Evolutionary conservation across 2,888 invertebrate species (phyloP).

Genomic region (Aradus depressus): DNA sequence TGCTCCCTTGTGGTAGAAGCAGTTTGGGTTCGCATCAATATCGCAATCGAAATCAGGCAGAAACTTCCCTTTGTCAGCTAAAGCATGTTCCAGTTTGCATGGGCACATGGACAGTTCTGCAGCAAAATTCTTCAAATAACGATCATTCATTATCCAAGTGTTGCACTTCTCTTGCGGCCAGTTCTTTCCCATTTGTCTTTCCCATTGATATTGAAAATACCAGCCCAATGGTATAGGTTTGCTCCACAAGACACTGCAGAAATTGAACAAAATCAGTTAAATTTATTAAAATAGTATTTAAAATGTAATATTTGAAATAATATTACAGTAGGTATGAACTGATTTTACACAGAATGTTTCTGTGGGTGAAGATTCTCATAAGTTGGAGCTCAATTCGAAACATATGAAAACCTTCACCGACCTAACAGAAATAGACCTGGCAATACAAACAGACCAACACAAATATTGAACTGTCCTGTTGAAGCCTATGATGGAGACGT

Average conservation of each 20-base stretch:
- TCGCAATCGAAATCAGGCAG: slow-evolving; percentile 85
- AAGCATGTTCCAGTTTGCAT: slow-evolving; percentile 80
- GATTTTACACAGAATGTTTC: too few relatives aligned
- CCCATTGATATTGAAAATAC: slow-evolving; percentile 89
- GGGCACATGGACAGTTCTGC: slow-evolving; percentile 71
- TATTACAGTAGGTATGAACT: too few relatives aligned
- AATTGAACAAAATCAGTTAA: slow-evolving; percentile 6
- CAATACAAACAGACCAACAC: too few relatives aligned
- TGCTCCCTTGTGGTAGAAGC: slow-evolving; percentile 79
- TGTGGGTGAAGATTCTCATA: too few relatives aligned
- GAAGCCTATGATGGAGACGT: too few relatives aligned
- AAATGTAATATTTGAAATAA: too few relatives aligned
- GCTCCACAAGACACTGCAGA: slow-evolving; percentile 65
- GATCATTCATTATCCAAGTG: slow-evolving; percentile 78
- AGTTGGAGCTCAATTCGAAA: too few relatives aligned
- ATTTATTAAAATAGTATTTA: too few relatives aligned
- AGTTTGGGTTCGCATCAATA: slow-evolving; percentile 78
- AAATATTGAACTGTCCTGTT: too few relatives aligned
- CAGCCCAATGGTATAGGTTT: slow-evolving; percentile 82
- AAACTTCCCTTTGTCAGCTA: slow-evolving; percentile 83
- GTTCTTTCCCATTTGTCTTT: slow-evolving; percentile 57
- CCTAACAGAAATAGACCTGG: too few relatives aligned
- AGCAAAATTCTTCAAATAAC: slow-evolving; percentile 72
- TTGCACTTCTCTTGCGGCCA: slow-evolving; percentile 82
- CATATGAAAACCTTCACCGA: too few relatives aligned